A percentile compares a stretch with the other conserved stretches of the same genome.
Conservation (phyloP, 2,888 invertebrate species). For the Erebia palarica region DNA sequence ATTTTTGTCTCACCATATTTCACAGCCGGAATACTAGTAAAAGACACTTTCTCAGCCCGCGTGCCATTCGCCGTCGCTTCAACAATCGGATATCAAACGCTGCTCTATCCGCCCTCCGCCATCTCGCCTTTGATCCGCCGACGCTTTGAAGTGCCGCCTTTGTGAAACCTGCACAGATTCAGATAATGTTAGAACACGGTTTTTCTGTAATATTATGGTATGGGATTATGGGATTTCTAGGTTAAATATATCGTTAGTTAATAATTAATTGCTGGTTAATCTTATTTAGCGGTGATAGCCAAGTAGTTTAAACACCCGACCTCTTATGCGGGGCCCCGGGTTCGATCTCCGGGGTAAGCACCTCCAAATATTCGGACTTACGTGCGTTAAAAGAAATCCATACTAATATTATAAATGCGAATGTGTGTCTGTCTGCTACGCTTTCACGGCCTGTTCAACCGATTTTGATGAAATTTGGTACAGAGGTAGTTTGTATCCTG, state of each 20-base stretch:
- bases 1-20: not conserved
- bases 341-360: too few species aligned
- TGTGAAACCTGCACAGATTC: slow-evolving; percentile 68
- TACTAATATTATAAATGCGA: too few species aligned
- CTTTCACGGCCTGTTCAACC: too few species aligned
- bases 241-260: not conserved
- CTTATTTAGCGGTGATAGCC: too few species aligned
- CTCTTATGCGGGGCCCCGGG: too few species aligned
- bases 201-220: slow-evolving; percentile 24
- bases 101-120: slow-evolving; percentile 64
- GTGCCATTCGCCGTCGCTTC: slow-evolving; percentile 43
- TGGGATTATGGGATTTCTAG: not conserved
- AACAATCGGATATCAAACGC: slow-evolving; percentile 73
- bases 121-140: slow-evolving; percentile 57
- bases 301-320: too few species aligned
- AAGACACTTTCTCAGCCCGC: slow-evolving; percentile 29
- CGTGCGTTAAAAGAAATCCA: too few species aligned
- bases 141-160: slow-evolving; percentile 70
- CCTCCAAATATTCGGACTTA: too few species aligned
- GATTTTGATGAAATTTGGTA: too few species aligned
- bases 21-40: slow-evolving; percentile 5
- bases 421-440: too few species aligned
- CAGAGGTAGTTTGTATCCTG: too few species aligned
- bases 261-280: too few species aligned
- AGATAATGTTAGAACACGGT: slow-evolving; percentile 59